These are phyloP conservation scores for Heliothis peltigera DNA, from an alignment of 2,888 invertebrate species.

Conservation along the genomic window DNA sequence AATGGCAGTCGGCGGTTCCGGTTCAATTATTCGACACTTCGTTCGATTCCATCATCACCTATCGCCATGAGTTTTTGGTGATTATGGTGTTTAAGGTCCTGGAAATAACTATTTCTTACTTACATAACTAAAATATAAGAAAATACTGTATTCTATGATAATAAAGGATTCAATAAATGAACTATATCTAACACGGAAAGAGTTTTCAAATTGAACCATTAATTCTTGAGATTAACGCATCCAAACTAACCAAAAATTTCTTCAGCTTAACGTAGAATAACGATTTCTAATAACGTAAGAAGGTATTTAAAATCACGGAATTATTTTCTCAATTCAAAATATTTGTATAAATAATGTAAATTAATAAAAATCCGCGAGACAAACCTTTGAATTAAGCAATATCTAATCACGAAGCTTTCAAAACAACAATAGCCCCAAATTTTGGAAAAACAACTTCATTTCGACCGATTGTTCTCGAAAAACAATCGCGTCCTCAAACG, in stretches of 20 bases:
- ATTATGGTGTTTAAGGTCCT: slow-evolving; percentile 10
- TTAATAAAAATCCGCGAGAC: slow-evolving; percentile 9
- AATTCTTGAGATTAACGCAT: too few species aligned
- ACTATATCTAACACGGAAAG: too few species aligned
- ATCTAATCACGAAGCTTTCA: slow-evolving; percentile 28
- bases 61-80: slow-evolving; percentile 13
- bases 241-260: too few species aligned
- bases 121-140: too few species aligned
- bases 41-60: slow-evolving; percentile 42
- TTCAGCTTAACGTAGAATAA: too few species aligned
- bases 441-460: slow-evolving; percentile 48
- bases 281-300: too few species aligned
- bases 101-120: neutral
- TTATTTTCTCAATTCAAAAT: too few species aligned
- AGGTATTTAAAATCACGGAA: too few species aligned
- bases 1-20: slow-evolving; percentile 74
- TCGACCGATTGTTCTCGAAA: slow-evolving; percentile 50
- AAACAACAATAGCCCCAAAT: slow-evolving; percentile 45
- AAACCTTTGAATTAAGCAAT: slow-evolving; percentile 34
- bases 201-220: too few species aligned
- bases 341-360: neutral
- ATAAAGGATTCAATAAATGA: too few species aligned
- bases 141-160: too few species aligned
- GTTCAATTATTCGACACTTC: slow-evolving; percentile 76
- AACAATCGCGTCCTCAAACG: slow-evolving; percentile 54